Percentiles rank a stretch among this genome's conserved stretches.
Evolutionary conservation across 2,113 vertebrate genomes (phyloP).

Genomic region (Apistogramma diplotaenia): DNA sequence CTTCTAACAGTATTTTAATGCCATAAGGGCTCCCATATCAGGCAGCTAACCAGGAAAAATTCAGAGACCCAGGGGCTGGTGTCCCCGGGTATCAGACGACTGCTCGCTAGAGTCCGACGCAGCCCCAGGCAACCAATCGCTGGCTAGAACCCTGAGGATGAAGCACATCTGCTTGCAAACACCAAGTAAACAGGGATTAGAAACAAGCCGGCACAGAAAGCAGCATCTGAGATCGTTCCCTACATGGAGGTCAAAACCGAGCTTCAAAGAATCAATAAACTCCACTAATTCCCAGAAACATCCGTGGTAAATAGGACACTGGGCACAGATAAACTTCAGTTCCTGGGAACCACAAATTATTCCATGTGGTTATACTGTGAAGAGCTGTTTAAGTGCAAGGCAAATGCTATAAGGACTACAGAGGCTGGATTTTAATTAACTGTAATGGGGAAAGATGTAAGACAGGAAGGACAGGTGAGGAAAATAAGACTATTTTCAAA

Average conservation of each 20-base stretch:
- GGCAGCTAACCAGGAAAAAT: too few species aligned
- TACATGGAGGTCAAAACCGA: background rate
- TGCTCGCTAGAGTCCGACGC: too few species aligned
- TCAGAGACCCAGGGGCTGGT: too few species aligned
- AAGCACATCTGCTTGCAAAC: background rate
- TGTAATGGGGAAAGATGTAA: too few species aligned
- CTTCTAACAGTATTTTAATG: background rate
- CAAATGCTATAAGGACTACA: background rate
- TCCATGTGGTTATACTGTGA: background rate
- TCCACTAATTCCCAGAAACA: background rate
- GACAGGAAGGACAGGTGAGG: too few species aligned
- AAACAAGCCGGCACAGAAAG: background rate
- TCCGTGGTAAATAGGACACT: background rate
- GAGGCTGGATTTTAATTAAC: too few species aligned
- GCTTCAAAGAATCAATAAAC: background rate
- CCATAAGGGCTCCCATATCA: background rate
- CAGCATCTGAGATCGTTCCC: background rate
- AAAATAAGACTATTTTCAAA: too few species aligned
- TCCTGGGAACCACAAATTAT: background rate
- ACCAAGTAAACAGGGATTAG: background rate
- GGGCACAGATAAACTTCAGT: background rate
- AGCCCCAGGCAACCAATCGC: too few species aligned
- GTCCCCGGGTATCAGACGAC: too few species aligned
- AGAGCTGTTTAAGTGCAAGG: accelerated
- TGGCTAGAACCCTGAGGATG: background rate